Evolutionary conservation across 2,888 invertebrate species (phyloP).

Genomic region (Leucoma salicis): DNA sequence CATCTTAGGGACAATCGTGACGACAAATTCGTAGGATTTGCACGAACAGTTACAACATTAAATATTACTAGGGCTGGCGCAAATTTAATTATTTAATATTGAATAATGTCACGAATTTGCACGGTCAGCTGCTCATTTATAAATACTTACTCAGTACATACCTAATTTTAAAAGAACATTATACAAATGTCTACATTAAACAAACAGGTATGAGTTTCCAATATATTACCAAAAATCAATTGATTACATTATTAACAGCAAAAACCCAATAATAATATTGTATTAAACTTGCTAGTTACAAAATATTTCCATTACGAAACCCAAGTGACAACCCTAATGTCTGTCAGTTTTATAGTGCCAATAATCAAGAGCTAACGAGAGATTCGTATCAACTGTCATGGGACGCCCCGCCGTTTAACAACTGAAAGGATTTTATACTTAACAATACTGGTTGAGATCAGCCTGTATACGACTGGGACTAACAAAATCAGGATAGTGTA

Average conservation of each 20-base stretch:
- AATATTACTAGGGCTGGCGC: slow-evolving; percentile 18
- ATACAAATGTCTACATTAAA: no score
- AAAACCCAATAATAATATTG: no score
- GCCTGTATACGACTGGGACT: background rate
- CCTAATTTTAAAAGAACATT: no score
- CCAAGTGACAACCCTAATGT: slow-evolving; percentile 15
- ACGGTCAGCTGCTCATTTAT: no score
- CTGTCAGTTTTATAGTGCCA: slow-evolving; percentile 26
- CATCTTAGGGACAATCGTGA: slow-evolving; percentile 59
- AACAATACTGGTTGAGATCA: slow-evolving; percentile 9
- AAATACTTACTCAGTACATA: no score
- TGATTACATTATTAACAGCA: no score
- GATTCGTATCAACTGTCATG: slow-evolving; percentile 34
- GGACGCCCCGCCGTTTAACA: slow-evolving; percentile 19
- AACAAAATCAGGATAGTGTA: background rate
- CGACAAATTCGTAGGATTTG: slow-evolving; percentile 58
- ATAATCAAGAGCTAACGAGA: slow-evolving; percentile 31
- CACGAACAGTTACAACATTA: slow-evolving; percentile 53
- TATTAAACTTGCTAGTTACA: no score
- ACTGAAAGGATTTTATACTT: slow-evolving; percentile 15
- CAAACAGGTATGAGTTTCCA: no score
- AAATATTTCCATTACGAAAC: no score
- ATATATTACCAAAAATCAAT: no score
- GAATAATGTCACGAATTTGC: no score
- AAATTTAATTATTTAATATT: no score